phyloP scores from a whole-genome alignment of 2,888 invertebrate genomes.

The Clistopyga incitator region DNA sequence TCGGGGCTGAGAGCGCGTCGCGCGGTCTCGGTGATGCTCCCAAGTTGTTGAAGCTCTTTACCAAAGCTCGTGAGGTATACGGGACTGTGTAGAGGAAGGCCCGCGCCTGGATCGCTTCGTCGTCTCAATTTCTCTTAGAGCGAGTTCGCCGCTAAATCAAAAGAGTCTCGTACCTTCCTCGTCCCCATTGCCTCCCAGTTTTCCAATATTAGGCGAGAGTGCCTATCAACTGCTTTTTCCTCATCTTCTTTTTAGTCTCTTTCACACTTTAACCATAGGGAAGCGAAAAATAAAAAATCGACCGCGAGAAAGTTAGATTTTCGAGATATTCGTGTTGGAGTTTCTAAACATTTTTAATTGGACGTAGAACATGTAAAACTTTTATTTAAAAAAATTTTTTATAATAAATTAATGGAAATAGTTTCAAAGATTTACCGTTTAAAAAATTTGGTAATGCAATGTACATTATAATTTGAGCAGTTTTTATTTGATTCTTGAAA shows the following conservation, averaged over 20 bases:
- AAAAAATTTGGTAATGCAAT: too few relatives aligned
- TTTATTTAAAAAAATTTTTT: too few relatives aligned
- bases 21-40: slow-evolving; percentile 43
- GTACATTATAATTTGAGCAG: too few relatives aligned
- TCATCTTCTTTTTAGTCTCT: background rate
- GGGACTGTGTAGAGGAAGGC: slow-evolving; percentile 6
- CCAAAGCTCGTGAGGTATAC: slow-evolving; percentile 39
- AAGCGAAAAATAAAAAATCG: background rate
- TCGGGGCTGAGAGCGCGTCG: slow-evolving; percentile 33
- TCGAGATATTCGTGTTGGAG: background rate
- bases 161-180: slow-evolving; percentile 42
- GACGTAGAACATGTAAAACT: too few relatives aligned
- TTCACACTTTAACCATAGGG: background rate
- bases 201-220: slow-evolving; percentile 51
- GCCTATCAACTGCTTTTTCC: slow-evolving; percentile 20
- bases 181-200: slow-evolving; percentile 26
- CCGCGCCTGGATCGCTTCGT: slow-evolving; percentile 33
- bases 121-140: slow-evolving; percentile 37
- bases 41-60: slow-evolving; percentile 48
- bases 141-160: slow-evolving; percentile 45
- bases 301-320: background rate
- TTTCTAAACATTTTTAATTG: too few relatives aligned
- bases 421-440: too few relatives aligned
- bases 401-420: too few relatives aligned
- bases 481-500: background rate